Evolutionary conservation across 2,888 invertebrate genomes (phyloP), one percentile per base, ranked within the genome.

Genomic region (Apoderus coryli): DNA sequence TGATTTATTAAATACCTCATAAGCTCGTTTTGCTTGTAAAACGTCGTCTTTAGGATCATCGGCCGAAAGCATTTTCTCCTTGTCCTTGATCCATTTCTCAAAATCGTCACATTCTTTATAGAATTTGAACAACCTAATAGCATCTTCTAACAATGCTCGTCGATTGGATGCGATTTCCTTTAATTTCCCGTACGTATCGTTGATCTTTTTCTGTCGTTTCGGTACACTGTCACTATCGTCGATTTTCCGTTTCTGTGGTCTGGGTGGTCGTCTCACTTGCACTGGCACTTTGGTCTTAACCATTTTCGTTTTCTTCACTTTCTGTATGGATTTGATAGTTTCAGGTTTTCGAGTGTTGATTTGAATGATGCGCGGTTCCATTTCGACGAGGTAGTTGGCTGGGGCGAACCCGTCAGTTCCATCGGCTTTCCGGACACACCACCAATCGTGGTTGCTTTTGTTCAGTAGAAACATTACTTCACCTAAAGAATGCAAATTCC

Each of bases 401-500:
- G 98, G 98, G 3, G 96, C 93, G 58, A 93, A 98, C 2, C 96
- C 96, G 49, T 95, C 95, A 7, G 75, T 72, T 0, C 93, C 82
- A 51, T 86, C 88, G 0, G 77, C 74, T 56, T 89, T 89, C 9
- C 90, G 68, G n/a, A 95, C 86, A 47, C 88, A 88, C 98, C 98
- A 98, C 96, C 96, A 96, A 56, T 98, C 98, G 0, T 81, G 76
- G 60, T 95, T 96, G 4, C 89, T 92, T 61, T 90, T 90, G 53
- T 82, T 88, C 39, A 96, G 69, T 2, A 98, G 65, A 49, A 89
- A 78, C 84, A 96, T 85, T 2, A 56, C 50, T 25, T 46, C 46
- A n/a, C 19, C n/a, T n/a, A n/a, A n/a, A n/a, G n/a, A n/a, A n/a
- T n/a, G n/a, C n/a, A n/a, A n/a, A n/a, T n/a, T n/a, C n/a, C n/a